Percentiles rank a stretch among this genome's conserved stretches.
These are phyloP conservation scores for Bruchidius siliquastri DNA, from an alignment of 2,888 invertebrate genomes.

Conservation along the genomic window DNA sequence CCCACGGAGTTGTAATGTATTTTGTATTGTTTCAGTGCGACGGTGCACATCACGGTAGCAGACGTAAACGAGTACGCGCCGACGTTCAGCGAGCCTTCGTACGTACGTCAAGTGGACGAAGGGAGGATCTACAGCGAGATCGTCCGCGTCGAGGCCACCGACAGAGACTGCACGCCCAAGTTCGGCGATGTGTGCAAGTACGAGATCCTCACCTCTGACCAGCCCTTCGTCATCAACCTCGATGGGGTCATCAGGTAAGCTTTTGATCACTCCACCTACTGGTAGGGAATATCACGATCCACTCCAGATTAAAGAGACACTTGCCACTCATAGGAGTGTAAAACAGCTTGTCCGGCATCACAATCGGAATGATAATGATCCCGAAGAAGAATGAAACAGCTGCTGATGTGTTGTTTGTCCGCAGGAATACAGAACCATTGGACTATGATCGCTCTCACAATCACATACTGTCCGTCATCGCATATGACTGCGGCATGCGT, in stretches of 20 bases:
- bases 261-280: too few species aligned
- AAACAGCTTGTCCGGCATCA: too few species aligned
- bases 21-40: constrained; percentile 73
- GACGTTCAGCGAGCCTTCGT: constrained; percentile 84
- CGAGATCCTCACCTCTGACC: constrained; percentile 87
- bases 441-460: constrained; percentile 92
- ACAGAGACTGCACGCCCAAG: constrained; percentile 91
- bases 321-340: too few species aligned
- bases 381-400: too few species aligned
- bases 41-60: constrained; percentile 89
- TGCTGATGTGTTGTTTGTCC: too few species aligned
- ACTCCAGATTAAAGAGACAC: too few species aligned
- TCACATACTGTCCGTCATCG: constrained; percentile 93
- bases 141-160: constrained; percentile 85
- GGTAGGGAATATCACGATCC: too few species aligned
- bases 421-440: constrained; percentile 81
- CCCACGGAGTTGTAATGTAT: too few species aligned
- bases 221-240: constrained; percentile 86
- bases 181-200: constrained; percentile 97
- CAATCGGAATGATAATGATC: too few species aligned
- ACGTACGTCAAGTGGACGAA: constrained; percentile 86
- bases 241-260: constrained; percentile 79
- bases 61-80: constrained; percentile 97
- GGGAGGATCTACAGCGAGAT: constrained; percentile 87
- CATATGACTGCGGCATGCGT: constrained; percentile 96